Evolutionary conservation across 1,140 invertebrate species (phyloP).

Genomic region (Magallana gigas): DNA sequence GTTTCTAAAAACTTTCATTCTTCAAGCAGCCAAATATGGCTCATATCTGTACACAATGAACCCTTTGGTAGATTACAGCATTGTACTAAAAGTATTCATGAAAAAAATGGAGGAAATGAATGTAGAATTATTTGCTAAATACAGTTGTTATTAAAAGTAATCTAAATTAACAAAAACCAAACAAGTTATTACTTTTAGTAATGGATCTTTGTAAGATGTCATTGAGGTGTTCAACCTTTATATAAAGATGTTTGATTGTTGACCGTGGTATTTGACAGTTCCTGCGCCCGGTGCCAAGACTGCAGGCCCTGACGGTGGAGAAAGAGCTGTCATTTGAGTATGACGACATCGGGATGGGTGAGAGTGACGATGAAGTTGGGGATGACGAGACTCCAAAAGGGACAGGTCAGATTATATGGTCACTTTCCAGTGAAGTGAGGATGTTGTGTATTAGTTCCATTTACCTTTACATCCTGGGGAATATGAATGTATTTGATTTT

Average conservation of each 20-base stretch:
- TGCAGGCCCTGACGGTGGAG: constrained; percentile 74
- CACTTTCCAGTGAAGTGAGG: too few species aligned
- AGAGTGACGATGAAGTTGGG: constrained; percentile 76
- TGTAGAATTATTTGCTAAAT: too few species aligned
- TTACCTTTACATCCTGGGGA: background rate
- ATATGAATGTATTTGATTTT: background rate
- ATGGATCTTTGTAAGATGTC: too few species aligned
- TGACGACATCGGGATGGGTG: constrained; percentile 69
- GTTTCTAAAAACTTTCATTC: too few species aligned
- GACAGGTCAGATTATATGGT: constrained; percentile 51
- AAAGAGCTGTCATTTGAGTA: constrained; percentile 72
- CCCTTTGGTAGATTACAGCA: too few species aligned
- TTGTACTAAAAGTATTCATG: background rate
- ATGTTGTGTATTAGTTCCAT: background rate
- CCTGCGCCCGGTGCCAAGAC: constrained; percentile 64
- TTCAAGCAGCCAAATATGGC: too few species aligned
- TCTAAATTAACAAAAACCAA: too few species aligned
- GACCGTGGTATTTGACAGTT: constrained; percentile 34
- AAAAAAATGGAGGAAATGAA: background rate
- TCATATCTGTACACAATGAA: too few species aligned
- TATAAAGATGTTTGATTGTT: too few species aligned
- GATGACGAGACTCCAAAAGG: constrained; percentile 74
- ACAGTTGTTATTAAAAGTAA: too few species aligned
- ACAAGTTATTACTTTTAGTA: too few species aligned
- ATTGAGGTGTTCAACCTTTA: too few species aligned